Base-by-base conservation (phyloP, 2,113 vertebrate species). In the Uropsilus gracilis region DNA sequence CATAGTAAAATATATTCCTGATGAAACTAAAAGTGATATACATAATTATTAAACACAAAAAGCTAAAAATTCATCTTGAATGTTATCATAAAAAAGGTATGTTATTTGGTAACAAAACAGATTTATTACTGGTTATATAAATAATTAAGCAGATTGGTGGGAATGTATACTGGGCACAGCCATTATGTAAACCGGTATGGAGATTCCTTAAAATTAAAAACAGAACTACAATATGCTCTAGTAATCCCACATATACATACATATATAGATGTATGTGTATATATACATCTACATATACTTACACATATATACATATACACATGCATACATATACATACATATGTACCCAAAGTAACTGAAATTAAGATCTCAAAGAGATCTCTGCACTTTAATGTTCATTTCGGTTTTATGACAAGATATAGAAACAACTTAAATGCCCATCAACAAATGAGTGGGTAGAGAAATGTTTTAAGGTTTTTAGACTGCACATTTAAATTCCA, bases 11-110 rank as follows among this genome's bases (percentile, higher is more conserved):
- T 64, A 32, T 48, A 26, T 93, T 83, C 76, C 82, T n/a, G 73
- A 17, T 82, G 57, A 96, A 77, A 89, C 82, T 88, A 61, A 94
- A 94, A 88, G 81, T 71, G 30, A 81, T 93, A 44, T 82, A 82
- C 46, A 57, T 64, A 76, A 64, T 85, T 80, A 84, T n/a, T 85
- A 85, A 88, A 88, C n/a, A 93, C 4, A 72, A 50, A 76, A 94
- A 39, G 28, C 26, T 87, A 92, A 82, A 46, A 91, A 86, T 39
- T 89, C 39, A 86, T 53, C n/a, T 76, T 88, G 44, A 39, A 81
- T 30, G 57, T 68, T 71, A 64, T 20, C 18, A 37, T 68, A 53
- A 84, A 53, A 84, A 55, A 34, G 44, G 6, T 64, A 44, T 66
- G 44, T 55, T 75, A 59, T 78, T 87, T 66, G 48, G 57, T 89